A percentile compares a stretch with the other conserved stretches of the same genome.
phyloP scores from a whole-genome alignment of 1,140 invertebrate genomes.

The Ridgeia piscesae region DNA sequence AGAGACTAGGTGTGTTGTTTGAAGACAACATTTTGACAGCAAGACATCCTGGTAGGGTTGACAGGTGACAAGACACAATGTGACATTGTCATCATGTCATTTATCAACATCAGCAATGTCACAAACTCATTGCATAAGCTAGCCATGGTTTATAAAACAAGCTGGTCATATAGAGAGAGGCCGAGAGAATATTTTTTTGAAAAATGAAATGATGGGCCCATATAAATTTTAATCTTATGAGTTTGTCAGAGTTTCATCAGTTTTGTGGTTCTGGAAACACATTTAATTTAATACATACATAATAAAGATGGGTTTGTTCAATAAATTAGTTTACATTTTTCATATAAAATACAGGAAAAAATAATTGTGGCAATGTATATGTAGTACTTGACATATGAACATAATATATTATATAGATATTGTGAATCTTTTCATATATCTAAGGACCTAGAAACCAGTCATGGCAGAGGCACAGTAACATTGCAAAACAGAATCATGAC shows the following conservation, averaged over 20 bases:
- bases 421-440: neutral
- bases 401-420: neutral
- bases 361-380: neutral
- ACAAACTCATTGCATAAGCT: neutral
- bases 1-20: neutral
- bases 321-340: neutral
- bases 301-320: neutral
- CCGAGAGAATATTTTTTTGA: no score
- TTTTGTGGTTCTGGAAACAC: neutral
- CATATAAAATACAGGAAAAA: neutral
- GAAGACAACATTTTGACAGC: neutral
- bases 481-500: no score
- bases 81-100: neutral
- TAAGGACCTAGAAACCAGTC: neutral
- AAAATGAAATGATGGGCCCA: no score
- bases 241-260: neutral
- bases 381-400: neutral
- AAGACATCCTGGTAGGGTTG: neutral
- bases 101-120: neutral
- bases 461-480: neutral
- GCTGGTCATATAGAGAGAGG: neutral
- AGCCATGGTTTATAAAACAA: neutral
- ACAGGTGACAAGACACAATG: neutral
- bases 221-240: neutral
- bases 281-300: neutral